These are phyloP conservation scores for Sycophaga agraensis DNA, from an alignment of 1,140 invertebrate genomes.

Conservation along the genomic window DNA sequence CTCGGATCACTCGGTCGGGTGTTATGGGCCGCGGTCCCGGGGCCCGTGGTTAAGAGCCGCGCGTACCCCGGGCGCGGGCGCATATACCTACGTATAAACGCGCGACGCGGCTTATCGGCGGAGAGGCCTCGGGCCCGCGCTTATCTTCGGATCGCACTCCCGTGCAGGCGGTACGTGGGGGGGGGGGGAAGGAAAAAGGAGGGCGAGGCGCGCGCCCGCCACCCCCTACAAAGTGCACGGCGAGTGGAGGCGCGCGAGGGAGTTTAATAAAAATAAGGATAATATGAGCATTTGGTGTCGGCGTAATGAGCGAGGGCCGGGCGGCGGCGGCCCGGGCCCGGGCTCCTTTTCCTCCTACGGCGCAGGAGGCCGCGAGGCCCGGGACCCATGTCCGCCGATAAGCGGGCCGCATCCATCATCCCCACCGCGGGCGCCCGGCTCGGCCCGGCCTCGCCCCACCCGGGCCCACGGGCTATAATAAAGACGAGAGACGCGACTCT, in stretches of 20 bases:
- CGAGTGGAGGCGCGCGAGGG: constrained; percentile 34
- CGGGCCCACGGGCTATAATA: constrained; percentile 44
- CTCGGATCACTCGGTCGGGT: too few species aligned
- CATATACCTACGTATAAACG: neutral
- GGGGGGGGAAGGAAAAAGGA: too few species aligned
- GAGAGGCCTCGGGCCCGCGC: neutral
- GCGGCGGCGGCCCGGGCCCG: neutral
- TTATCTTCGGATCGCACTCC: neutral
- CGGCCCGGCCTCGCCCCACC: constrained; percentile 12
- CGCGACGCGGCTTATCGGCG: neutral
- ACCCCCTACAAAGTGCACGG: too few species aligned
- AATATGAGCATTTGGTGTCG: constrained; percentile 57
- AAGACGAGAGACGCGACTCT: constrained; percentile 42
- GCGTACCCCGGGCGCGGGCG: neutral
- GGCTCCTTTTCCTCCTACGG: neutral
- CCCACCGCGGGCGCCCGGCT: constrained; percentile 29
- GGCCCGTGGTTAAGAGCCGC: neutral
- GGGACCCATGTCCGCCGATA: constrained; percentile 53
- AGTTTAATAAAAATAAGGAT: constrained; percentile 57
- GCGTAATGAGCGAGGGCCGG: constrained; percentile 44
- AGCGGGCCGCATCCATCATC: constrained; percentile 55
- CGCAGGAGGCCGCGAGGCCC: neutral
- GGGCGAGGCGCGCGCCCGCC: too few species aligned
- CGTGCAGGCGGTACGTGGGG: too few species aligned
- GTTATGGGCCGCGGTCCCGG: too few species aligned